Conservation (phyloP, 2,888 invertebrate genomes). For the Flabesymbios commensalis region DNA sequence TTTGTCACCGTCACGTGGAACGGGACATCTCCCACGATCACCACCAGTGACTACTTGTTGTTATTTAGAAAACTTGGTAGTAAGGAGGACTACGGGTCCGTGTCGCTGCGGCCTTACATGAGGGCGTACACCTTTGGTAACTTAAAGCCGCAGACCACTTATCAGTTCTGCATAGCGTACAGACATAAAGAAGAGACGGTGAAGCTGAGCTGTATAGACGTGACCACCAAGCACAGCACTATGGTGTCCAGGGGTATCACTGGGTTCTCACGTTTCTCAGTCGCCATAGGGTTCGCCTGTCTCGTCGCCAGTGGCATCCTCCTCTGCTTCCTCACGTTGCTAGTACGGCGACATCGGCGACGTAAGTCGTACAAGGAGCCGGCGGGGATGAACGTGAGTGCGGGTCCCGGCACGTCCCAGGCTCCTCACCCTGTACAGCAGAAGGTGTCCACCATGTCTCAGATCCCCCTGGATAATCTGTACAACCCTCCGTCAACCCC, state of each 20-base stretch:
- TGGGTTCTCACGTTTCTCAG: slow-evolving; percentile 16
- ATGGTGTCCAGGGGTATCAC: slow-evolving; percentile 18
- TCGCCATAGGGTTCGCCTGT: slow-evolving; percentile 41
- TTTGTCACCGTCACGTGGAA: slow-evolving; percentile 21
- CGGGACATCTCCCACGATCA: slow-evolving; percentile 14
- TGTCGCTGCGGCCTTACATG: slow-evolving; percentile 45
- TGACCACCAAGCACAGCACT: slow-evolving; percentile 20
- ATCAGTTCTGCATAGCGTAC: slow-evolving; percentile 62
- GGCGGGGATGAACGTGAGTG: neutral
- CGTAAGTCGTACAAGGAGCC: slow-evolving; percentile 58
- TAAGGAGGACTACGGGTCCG: slow-evolving; percentile 24
- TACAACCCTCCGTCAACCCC: slow-evolving; percentile 57
- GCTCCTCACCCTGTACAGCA: too few relatives aligned
- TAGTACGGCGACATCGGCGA: slow-evolving; percentile 51
- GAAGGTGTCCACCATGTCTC: slow-evolving; percentile 51
- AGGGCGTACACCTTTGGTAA: slow-evolving; percentile 60
- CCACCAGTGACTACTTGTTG: slow-evolving; percentile 17
- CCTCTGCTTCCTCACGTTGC: slow-evolving; percentile 55
- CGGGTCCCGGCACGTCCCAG: neutral
- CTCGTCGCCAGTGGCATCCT: slow-evolving; percentile 45
- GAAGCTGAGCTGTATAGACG: slow-evolving; percentile 52
- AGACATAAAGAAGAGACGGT: slow-evolving; percentile 31
- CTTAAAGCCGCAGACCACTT: slow-evolving; percentile 58
- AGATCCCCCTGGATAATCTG: slow-evolving; percentile 61
- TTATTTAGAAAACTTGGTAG: slow-evolving; percentile 51